Evolutionary conservation across 2,888 invertebrate species (phyloP).

Genomic region (Hirtodrosophila histrioides): DNA sequence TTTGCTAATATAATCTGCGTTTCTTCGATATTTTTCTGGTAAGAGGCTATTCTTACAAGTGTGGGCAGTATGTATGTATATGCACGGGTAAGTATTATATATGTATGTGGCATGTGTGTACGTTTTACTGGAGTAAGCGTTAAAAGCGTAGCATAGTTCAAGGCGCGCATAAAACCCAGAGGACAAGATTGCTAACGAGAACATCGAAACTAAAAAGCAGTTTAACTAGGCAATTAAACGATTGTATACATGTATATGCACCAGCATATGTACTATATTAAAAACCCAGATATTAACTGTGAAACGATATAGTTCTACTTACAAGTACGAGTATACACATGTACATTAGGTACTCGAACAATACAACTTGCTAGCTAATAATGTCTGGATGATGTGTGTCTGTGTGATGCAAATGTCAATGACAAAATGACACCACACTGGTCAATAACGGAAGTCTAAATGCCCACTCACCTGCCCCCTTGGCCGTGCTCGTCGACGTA

Average conservation of each 20-base stretch:
- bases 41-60: background rate
- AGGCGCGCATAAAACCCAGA: constrained; percentile 49
- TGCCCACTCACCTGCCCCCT: constrained; percentile 84
- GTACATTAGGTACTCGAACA: constrained; percentile 26
- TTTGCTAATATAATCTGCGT: no score
- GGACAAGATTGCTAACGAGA: constrained; percentile 27
- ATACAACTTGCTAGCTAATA: constrained; percentile 42
- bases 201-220: constrained; percentile 41
- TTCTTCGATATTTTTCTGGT: no score
- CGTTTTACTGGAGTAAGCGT: constrained; percentile 49
- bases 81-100: background rate
- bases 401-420: constrained; percentile 73
- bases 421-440: constrained; percentile 69
- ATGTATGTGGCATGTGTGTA: background rate
- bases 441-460: constrained; percentile 19
- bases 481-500: constrained; percentile 86
- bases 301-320: constrained; percentile 47
- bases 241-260: background rate
- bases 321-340: constrained; percentile 14
- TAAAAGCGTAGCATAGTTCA: constrained; percentile 67
- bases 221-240: constrained; percentile 26
- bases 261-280: constrained; percentile 16
- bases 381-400: constrained; percentile 42
- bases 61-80: constrained; percentile 2
- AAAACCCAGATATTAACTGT: constrained; percentile 29